Conservation (phyloP, 92 coral and sea anemone genomes). For the Isaurus tuberculatus region DNA sequence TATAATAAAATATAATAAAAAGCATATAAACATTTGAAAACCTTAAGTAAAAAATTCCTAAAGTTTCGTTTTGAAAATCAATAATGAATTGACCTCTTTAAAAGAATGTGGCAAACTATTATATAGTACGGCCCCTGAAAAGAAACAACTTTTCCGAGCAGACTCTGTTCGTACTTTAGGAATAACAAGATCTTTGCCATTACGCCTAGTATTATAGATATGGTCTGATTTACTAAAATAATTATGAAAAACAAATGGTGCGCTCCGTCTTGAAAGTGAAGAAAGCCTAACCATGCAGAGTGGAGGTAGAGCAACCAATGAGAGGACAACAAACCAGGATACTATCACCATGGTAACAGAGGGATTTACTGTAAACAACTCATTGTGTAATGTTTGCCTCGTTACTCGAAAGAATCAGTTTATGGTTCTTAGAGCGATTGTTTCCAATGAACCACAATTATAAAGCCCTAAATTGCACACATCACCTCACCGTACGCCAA, state of each 20-base stretch:
- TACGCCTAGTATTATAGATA: too few species aligned
- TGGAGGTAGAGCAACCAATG: slow-evolving; percentile 29
- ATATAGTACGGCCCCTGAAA: too few species aligned
- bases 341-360: slow-evolving; percentile 20
- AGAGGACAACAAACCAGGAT: slow-evolving; percentile 13
- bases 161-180: too few species aligned
- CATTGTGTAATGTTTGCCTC: neutral
- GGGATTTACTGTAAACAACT: slow-evolving; percentile 14
- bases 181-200: too few species aligned
- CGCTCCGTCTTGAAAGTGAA: slow-evolving; percentile 21
- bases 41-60: too few species aligned
- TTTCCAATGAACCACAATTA: neutral
- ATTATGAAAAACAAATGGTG: slow-evolving; percentile 23
- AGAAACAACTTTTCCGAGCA: too few species aligned
- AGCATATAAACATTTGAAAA: too few species aligned
- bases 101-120: too few species aligned
- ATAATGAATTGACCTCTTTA: too few species aligned
- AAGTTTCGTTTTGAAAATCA: too few species aligned
- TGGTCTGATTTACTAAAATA: too few species aligned
- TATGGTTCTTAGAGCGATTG: slow-evolving; percentile 19
- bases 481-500: neutral
- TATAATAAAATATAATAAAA: too few species aligned
- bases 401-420: slow-evolving; percentile 22
- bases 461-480: slow-evolving; percentile 20
- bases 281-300: slow-evolving; percentile 8